Evolutionary conservation across 1,140 invertebrate species (phyloP).

Genomic region (Drosophila neocordata): DNA sequence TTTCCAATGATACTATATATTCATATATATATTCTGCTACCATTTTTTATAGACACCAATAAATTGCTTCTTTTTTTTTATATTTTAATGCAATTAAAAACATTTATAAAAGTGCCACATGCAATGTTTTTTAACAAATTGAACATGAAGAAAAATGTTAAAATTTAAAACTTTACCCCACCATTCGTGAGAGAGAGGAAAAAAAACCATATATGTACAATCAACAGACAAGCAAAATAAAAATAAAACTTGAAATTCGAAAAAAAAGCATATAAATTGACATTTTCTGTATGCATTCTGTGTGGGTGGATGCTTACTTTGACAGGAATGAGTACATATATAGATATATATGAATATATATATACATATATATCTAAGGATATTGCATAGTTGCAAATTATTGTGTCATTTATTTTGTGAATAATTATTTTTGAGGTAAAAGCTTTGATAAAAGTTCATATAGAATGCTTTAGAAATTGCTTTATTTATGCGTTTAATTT

Average conservation of each 20-base stretch:
- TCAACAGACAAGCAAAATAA: slow-evolving; percentile 1
- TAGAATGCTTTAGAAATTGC: neutral
- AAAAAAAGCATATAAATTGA: slow-evolving; percentile 46
- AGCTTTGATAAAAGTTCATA: neutral
- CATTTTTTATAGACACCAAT: slow-evolving; percentile 40
- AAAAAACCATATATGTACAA: slow-evolving; percentile 10
- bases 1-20: no score
- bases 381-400: neutral
- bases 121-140: slow-evolving; percentile 15
- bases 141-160: slow-evolving; percentile 9
- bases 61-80: slow-evolving; percentile 36
- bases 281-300: slow-evolving; percentile 32
- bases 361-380: neutral
- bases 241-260: slow-evolving; percentile 25
- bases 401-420: neutral
- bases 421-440: neutral
- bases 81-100: slow-evolving; percentile 35
- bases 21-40: neutral
- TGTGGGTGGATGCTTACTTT: neutral
- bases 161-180: slow-evolving; percentile 10
- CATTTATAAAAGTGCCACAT: slow-evolving; percentile 26
- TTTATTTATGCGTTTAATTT: no score
- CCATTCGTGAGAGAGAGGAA: slow-evolving; percentile 1
- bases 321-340: neutral
- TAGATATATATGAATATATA: neutral